phyloP scores from a whole-genome alignment of 64 coral and sea anemone genomes.

The Dendrophyllia cribrosa region DNA sequence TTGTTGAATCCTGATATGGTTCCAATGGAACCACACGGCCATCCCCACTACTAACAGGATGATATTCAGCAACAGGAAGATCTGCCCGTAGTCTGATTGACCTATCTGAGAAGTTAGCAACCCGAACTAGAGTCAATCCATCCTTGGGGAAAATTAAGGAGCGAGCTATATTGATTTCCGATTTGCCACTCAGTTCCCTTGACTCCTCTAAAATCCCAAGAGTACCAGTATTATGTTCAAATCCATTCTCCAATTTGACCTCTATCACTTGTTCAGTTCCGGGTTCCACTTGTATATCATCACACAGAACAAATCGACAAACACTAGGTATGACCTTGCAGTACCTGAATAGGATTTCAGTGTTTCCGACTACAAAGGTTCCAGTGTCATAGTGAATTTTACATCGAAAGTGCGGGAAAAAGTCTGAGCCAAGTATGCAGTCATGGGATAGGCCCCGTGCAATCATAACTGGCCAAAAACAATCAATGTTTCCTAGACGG shows the following conservation, averaged over 20 bases:
- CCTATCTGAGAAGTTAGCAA: slow-evolving; percentile 58
- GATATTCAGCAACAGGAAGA: slow-evolving; percentile 26
- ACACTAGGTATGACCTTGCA: too few species aligned
- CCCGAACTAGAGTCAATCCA: neutral
- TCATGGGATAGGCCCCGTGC: slow-evolving; percentile 60
- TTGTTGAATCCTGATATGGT: too few species aligned
- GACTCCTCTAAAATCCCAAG: slow-evolving; percentile 61
- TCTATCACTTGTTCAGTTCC: too few species aligned
- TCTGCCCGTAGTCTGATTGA: slow-evolving; percentile 33
- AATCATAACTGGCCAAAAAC: slow-evolving; percentile 65
- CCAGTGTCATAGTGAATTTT: neutral
- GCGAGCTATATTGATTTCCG: slow-evolving; percentile 45
- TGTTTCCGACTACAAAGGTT: too few species aligned
- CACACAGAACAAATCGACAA: too few species aligned
- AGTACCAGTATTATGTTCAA: neutral
- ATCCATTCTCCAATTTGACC: too few species aligned
- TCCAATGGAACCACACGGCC: too few species aligned
- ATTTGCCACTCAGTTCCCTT: slow-evolving; percentile 6
- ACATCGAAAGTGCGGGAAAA: slow-evolving; percentile 64
- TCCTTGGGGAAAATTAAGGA: too few species aligned
- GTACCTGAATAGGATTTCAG: too few species aligned
- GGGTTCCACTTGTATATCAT: too few species aligned
- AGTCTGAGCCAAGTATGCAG: slow-evolving; percentile 68
- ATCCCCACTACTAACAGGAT: slow-evolving; percentile 42
- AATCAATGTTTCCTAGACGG: slow-evolving; percentile 60